Conservation (phyloP, 2,113 vertebrate genomes). For the Acrocephalus arundinaceus region DNA sequence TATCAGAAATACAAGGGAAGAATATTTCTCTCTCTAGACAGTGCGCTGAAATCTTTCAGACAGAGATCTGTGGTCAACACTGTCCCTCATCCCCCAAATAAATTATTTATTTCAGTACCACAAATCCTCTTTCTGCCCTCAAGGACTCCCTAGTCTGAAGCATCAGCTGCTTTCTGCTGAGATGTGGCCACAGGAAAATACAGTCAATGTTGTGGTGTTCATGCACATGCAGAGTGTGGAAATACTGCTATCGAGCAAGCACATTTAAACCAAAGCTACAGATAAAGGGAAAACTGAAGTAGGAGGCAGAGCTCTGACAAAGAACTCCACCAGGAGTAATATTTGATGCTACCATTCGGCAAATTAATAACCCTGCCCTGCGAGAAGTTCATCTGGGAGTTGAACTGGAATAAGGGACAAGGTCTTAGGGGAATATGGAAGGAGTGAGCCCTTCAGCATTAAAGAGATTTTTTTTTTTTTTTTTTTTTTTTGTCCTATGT, state of each 20-base stretch:
- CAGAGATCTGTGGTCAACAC: neutral
- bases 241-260: neutral
- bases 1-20: neutral
- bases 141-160: neutral
- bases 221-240: neutral
- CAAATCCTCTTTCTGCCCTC: neutral
- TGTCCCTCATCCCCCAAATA: neutral
- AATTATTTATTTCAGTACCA: neutral
- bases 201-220: neutral
- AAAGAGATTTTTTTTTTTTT: neutral
- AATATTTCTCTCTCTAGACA: neutral
- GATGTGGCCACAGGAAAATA: neutral
- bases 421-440: neutral
- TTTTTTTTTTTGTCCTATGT: neutral
- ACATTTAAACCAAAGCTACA: neutral
- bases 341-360: neutral
- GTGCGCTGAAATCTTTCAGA: neutral
- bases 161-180: neutral
- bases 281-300: neutral
- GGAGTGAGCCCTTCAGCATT: neutral
- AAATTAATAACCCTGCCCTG: neutral
- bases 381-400: neutral
- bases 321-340: neutral
- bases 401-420: neutral
- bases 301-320: neutral